Percentiles rank a stretch among this genome's conserved stretches.
Conservation (phyloP, 2,888 invertebrate genomes). For the Lithosia quadra region DNA sequence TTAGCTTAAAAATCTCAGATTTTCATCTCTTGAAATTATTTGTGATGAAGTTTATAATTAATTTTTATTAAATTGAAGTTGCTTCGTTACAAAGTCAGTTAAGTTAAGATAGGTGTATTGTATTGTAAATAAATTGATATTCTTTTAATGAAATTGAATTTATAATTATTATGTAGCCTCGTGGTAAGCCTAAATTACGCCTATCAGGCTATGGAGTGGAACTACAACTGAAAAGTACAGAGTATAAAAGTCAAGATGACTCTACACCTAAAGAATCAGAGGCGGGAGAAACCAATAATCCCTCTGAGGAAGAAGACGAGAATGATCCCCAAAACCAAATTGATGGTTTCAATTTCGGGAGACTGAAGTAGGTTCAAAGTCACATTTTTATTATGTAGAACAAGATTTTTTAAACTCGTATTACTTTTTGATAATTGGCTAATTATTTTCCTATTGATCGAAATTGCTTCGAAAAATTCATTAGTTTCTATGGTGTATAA, state of each 20-base stretch:
- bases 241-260: constrained; percentile 99
- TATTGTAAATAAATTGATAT: too few relatives aligned
- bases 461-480: not conserved
- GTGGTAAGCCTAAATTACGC: constrained; percentile 87
- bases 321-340: constrained; percentile 91
- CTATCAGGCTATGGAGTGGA: constrained; percentile 99
- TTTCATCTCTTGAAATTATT: too few relatives aligned
- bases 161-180: constrained; percentile 55
- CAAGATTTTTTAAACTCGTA: not conserved
- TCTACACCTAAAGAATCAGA: constrained; percentile 89
- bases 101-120: too few relatives aligned
- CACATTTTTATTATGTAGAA: not conserved
- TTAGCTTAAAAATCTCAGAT: too few relatives aligned
- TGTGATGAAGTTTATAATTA: too few relatives aligned
- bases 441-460: not conserved
- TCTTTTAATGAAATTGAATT: too few relatives aligned
- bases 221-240: constrained; percentile 99
- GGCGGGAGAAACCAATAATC: constrained; percentile 72
- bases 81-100: too few relatives aligned
- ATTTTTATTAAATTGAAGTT: too few relatives aligned
- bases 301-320: constrained; percentile 84
- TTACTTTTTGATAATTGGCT: not conserved
- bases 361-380: constrained; percentile 89
- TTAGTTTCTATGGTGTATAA: not conserved
- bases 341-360: constrained; percentile 96